These are phyloP conservation scores for Aythya baeri DNA, from an alignment of 2,113 vertebrate species.

Conservation along the genomic window DNA sequence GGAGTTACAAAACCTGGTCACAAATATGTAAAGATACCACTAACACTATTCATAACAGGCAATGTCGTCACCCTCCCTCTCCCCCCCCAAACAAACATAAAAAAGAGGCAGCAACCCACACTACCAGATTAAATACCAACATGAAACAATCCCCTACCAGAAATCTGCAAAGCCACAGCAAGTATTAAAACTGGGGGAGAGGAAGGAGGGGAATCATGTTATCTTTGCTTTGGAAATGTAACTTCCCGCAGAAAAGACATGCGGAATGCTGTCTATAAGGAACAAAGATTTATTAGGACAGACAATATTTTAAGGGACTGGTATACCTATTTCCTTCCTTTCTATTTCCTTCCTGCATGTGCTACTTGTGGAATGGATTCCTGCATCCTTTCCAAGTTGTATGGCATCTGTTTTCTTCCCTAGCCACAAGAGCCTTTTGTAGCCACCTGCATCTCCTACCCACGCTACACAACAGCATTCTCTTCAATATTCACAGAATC, in stretches of 20 bases:
- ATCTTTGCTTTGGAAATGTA: neutral
- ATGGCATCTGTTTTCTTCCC: neutral
- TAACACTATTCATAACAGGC: too few relatives aligned
- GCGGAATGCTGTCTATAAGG: neutral
- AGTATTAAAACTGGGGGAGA: too few relatives aligned
- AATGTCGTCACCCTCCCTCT: too few relatives aligned
- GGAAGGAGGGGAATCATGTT: neutral
- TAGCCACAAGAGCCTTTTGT: neutral
- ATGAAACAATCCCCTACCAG: too few relatives aligned
- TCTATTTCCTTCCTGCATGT: neutral
- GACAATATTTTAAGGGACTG: neutral
- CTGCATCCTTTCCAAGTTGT: neutral
- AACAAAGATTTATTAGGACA: neutral
- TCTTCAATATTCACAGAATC: neutral
- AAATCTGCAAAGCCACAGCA: too few relatives aligned
- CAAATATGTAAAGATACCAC: neutral
- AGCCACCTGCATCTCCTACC: neutral
- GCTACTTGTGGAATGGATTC: neutral
- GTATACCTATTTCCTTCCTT: neutral
- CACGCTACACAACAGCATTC: neutral
- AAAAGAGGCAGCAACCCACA: too few relatives aligned
- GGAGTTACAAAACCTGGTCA: neutral
- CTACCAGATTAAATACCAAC: too few relatives aligned
- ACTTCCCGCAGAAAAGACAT: neutral
- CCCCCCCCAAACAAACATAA: too few relatives aligned